These are phyloP conservation scores for Gallinago paraguaiae DNA, from an alignment of 2,113 vertebrate species.

Conservation along the genomic window DNA sequence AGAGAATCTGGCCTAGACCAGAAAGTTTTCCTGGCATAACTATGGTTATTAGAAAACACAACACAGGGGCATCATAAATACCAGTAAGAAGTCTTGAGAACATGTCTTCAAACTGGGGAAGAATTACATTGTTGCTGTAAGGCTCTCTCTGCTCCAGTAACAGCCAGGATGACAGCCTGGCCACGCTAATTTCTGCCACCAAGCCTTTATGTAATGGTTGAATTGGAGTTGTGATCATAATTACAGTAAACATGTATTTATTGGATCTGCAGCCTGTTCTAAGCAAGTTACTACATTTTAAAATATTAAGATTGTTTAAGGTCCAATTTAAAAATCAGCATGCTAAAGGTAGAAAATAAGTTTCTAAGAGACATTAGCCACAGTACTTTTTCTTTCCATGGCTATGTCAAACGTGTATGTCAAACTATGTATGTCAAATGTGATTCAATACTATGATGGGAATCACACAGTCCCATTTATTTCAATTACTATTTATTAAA, in stretches of 20 bases:
- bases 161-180: not conserved
- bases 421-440: not conserved
- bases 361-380: not conserved
- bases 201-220: not conserved
- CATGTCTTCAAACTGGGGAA: not conserved
- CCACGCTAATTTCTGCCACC: not conserved
- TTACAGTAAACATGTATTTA: not conserved
- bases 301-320: not conserved
- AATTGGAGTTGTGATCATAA: not conserved
- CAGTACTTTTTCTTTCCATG: not conserved
- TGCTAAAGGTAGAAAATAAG: not conserved
- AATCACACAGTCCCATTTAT: not conserved
- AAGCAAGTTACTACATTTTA: not conserved
- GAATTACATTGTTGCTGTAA: not conserved
- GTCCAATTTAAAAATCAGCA: not conserved
- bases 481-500: constrained; percentile 30
- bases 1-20: not conserved
- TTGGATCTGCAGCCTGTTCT: not conserved
- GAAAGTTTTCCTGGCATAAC: not conserved
- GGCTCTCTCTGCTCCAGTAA: not conserved
- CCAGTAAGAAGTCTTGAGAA: not conserved
- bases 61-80: not conserved
- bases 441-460: not conserved
- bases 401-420: no score
- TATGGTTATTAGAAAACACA: not conserved